Evolutionary conservation across 2,797 vertebrate genomes (phyloP).

Genomic region (Gymnoscopelus microlampas): DNA sequence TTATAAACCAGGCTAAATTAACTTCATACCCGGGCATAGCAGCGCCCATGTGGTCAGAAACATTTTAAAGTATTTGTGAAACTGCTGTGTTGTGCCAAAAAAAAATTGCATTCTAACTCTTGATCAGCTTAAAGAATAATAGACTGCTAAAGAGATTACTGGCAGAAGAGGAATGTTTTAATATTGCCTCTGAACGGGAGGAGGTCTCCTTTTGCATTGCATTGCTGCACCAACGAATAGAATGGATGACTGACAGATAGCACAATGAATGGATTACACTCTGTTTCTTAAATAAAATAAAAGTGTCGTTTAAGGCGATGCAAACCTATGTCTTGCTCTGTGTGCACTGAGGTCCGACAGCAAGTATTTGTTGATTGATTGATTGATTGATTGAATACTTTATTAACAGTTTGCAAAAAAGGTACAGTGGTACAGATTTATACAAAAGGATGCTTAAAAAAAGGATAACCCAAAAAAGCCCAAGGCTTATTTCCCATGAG

Average conservation of each 20-base stretch:
- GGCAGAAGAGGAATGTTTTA: slow-evolving; percentile 76
- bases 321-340: slow-evolving; percentile 10
- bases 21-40: no score
- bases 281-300: slow-evolving; percentile 14
- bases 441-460: no score
- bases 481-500: no score
- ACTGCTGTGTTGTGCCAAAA: slow-evolving; percentile 48
- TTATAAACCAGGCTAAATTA: no score
- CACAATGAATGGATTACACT: slow-evolving; percentile 56
- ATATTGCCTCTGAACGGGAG: slow-evolving; percentile 64
- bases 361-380: not conserved
- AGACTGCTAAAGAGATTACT: slow-evolving; percentile 79
- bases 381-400: no score
- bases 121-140: slow-evolving; percentile 72
- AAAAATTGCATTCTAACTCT: slow-evolving; percentile 73
- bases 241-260: slow-evolving; percentile 66
- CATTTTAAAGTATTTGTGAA: not conserved
- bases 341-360: not conserved
- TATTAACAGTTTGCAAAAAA: no score
- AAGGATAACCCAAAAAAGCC: no score
- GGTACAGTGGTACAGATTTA: no score
- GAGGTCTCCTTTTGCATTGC: slow-evolving; percentile 42
- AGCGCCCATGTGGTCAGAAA: slow-evolving; percentile 18
- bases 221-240: slow-evolving; percentile 34
- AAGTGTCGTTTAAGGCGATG: not conserved